Conservation (phyloP, 2,113 vertebrate genomes). For the Melanerpes formicivorus region DNA sequence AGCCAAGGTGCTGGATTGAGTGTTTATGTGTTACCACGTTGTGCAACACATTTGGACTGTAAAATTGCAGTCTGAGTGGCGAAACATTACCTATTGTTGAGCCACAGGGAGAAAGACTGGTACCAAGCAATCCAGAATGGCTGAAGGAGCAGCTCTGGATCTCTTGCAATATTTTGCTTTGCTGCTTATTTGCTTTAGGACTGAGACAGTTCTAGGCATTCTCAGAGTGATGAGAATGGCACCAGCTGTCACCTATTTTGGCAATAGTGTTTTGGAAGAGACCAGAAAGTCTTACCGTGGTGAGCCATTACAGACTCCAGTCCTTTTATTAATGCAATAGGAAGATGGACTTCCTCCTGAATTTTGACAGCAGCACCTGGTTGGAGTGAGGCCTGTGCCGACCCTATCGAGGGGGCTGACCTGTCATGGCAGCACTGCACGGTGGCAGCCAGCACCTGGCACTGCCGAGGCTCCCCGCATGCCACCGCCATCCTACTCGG, state of each 20-base stretch:
- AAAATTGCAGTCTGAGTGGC: not conserved
- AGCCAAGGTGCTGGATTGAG: not conserved
- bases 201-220: not conserved
- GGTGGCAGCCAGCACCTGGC: not conserved
- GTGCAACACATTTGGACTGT: not conserved
- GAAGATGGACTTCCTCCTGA: not conserved
- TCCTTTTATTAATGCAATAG: not conserved
- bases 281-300: not conserved
- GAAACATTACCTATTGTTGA: not conserved
- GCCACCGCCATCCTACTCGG: not conserved
- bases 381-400: not conserved
- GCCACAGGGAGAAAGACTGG: not conserved
- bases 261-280: not conserved
- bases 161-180: not conserved
- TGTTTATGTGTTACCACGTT: not conserved
- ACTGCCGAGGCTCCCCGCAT: accelerated
- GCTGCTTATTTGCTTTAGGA: not conserved
- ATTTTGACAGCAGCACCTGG: not conserved
- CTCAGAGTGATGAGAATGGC: not conserved
- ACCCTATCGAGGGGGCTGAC: not conserved
- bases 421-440: accelerated
- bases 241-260: not conserved
- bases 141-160: not conserved
- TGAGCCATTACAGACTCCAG: not conserved
- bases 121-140: not conserved